Evolutionary conservation across 2,113 vertebrate species (phyloP), one percentile per base, ranked within the genome.

Genomic region (Eretmodus cyanostictus): DNA sequence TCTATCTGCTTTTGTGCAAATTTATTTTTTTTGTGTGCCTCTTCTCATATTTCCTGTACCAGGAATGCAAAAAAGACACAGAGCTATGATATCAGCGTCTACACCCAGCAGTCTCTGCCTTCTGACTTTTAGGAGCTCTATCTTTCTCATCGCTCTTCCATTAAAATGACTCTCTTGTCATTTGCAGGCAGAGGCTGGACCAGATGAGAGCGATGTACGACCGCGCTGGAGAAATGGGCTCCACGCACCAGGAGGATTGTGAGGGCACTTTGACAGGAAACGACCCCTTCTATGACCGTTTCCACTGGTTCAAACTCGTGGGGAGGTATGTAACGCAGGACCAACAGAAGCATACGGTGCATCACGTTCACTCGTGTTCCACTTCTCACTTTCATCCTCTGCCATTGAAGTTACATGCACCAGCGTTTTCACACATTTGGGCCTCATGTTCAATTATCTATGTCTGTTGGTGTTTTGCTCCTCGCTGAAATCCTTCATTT

Each of bases 121-220:
- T 73, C 31, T 42, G 27, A 71, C 76, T 29, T 7, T 86, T 53
- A 36, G 5, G 53, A 83, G 51, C 57, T 19, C 9, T 54, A 2
- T 16, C 22, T 73, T 81, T 83, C 29, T 42, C 34, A 22, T 34
- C 31, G n/a, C 59, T 59, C 61, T 16, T 10, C 82, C 84, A 73
- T 84, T 83, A 86, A 83, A 38, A 53, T 63, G 27, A 73, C 83
- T 86, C 14, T 38, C 34, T 78, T 27, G 19, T 79, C 51, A 57
- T 81, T 2, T 79, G 4, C 87, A 99, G 99, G 94, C 98, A 99
- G 92, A 95, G 99, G 88, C 95, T 99, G 93, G 98, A 99, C 3
- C 96, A 98, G 96, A 99, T 99, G 99, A 96, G 99, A 2, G 97
- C 99, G 89, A 99, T 99, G 99, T 99, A 99, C 2, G 98, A 99